Evolutionary conservation across 2,113 vertebrate species (phyloP).

Genomic region (Gracilinanus agilis): DNA sequence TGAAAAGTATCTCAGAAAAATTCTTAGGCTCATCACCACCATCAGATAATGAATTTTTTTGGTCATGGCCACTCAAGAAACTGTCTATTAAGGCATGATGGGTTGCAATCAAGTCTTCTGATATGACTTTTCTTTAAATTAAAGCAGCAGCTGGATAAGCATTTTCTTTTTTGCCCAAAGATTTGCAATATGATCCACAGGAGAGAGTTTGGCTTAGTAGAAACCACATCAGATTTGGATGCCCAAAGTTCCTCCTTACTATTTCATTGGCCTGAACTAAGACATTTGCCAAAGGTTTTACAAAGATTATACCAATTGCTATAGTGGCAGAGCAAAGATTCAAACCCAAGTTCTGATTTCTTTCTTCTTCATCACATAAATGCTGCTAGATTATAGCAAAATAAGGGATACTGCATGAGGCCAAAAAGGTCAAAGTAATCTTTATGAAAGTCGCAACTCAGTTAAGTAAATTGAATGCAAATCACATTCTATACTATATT

Average conservation of each 20-base stretch:
- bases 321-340: background rate
- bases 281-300: background rate
- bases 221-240: background rate
- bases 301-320: background rate
- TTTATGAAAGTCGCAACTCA: background rate
- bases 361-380: background rate
- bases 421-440: background rate
- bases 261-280: background rate
- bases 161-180: background rate
- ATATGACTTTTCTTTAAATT: background rate
- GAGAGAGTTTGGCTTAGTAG: background rate
- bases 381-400: background rate
- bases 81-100: background rate
- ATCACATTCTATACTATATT: background rate
- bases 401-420: background rate
- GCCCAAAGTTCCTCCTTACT: background rate
- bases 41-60: background rate
- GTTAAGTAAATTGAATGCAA: background rate
- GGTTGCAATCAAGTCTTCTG: background rate
- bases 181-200: background rate
- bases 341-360: background rate
- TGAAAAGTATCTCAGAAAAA: background rate
- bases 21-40: background rate
- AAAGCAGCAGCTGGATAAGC: background rate
- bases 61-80: background rate